Evolutionary conservation across 2,797 vertebrate genomes (phyloP).

Genomic region (Poeciliopsis paucimaculata): DNA sequence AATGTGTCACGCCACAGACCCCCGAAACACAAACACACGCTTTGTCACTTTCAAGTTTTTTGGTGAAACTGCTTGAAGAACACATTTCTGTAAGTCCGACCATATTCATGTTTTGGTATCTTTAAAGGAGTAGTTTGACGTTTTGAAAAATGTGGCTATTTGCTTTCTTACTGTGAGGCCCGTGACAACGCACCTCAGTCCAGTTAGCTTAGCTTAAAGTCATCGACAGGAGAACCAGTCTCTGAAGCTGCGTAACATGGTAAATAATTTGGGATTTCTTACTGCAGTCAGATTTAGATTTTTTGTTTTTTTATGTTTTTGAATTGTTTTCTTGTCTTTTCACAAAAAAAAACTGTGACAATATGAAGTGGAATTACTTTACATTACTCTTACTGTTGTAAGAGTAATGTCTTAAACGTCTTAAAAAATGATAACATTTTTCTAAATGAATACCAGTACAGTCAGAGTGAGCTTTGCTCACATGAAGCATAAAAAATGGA

Average conservation of each 20-base stretch:
- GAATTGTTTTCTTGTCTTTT: neutral
- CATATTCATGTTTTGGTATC: constrained; percentile 41
- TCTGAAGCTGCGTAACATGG: neutral
- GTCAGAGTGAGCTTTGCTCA: neutral
- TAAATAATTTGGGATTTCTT: neutral
- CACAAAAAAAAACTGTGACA: neutral
- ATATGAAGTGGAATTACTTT: neutral
- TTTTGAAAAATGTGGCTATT: constrained; percentile 20
- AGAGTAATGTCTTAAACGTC: no score
- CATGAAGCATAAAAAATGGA: neutral
- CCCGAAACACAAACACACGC: constrained; percentile 41
- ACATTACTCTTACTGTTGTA: neutral
- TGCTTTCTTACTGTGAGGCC: constrained; percentile 21
- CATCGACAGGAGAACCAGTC: neutral
- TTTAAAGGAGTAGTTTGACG: constrained; percentile 23
- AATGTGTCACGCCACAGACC: constrained; percentile 38
- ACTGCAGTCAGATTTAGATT: neutral
- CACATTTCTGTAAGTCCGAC: constrained; percentile 55
- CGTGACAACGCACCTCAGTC: neutral
- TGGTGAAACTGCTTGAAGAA: constrained; percentile 57
- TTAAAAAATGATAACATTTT: neutral
- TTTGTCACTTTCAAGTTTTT: constrained; percentile 61
- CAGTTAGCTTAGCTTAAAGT: constrained; percentile 20
- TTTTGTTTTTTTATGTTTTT: neutral
- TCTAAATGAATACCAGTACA: neutral